Conservation (phyloP, 2,888 invertebrate genomes). For the Trichopoda pennipes region DNA sequence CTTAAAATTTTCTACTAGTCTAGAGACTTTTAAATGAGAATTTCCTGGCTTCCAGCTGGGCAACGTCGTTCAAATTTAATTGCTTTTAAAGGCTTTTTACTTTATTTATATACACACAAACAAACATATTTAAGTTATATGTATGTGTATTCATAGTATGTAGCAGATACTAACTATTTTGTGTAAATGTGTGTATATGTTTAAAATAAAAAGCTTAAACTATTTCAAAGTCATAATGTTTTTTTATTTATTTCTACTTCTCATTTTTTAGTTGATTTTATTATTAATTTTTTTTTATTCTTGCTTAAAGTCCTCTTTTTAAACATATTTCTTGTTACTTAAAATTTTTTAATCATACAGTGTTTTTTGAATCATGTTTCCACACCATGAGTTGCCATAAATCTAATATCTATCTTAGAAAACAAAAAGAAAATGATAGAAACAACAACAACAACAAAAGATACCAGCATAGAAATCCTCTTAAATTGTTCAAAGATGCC, state of each 20-base stretch:
- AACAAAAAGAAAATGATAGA: constrained; percentile 8
- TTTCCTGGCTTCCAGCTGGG: constrained; percentile 81
- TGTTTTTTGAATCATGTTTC: constrained; percentile 69
- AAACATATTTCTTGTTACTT: constrained; percentile 40
- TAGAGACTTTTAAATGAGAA: constrained; percentile 78
- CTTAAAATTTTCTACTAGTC: constrained; percentile 51
- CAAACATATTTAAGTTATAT: background rate
- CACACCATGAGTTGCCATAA: constrained; percentile 73
- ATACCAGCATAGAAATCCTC: constrained; percentile 13
- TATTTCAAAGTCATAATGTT: constrained; percentile 66
- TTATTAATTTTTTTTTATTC: constrained; percentile 15
- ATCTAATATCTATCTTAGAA: constrained; percentile 69
- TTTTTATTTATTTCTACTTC: constrained; percentile 50
- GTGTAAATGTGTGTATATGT: constrained; percentile 9
- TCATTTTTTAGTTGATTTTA: constrained; percentile 6
- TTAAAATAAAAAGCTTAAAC: constrained; percentile 65
- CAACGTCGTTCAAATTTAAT: constrained; percentile 80
- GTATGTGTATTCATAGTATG: constrained; percentile 3
- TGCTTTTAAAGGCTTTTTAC: constrained; percentile 73
- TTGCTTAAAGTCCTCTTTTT: constrained; percentile 25
- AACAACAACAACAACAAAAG: constrained; percentile 6
- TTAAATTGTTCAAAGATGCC: constrained; percentile 39
- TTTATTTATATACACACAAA: constrained; percentile 14
- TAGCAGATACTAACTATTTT: background rate
- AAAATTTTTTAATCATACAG: constrained; percentile 60